Evolutionary conservation across 2,888 invertebrate genomes (phyloP).

Genomic region (Drosophila trichaetosa): DNA sequence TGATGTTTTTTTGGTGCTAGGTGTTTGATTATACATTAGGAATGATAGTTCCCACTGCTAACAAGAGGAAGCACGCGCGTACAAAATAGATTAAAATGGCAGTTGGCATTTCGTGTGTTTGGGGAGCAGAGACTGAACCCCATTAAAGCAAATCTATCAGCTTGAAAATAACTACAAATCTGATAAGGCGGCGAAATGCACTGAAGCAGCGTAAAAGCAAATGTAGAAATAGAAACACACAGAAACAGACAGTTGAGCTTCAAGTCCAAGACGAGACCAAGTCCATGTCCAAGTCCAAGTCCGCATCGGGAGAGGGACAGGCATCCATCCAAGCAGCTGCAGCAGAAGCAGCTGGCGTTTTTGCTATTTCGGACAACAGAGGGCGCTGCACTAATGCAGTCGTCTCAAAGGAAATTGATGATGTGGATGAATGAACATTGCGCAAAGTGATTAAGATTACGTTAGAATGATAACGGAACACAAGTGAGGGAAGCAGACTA

Average conservation of each 20-base stretch:
- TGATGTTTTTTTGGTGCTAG: conserved; percentile 59
- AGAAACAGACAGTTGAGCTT: conserved; percentile 26
- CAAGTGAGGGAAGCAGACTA: conserved; percentile 34
- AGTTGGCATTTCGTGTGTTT: conserved; percentile 24
- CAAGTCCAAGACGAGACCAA: conserved; percentile 32
- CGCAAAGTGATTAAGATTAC: conserved; percentile 84
- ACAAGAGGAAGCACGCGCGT: conserved; percentile 65
- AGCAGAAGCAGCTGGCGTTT: conserved; percentile 1
- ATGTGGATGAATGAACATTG: conserved; percentile 84
- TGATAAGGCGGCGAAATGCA: conserved; percentile 72
- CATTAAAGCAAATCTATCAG: conserved; percentile 65
- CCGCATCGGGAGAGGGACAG: conserved; percentile 29
- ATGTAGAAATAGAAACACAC: conserved; percentile 55
- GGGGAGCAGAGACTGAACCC: conserved; percentile 1
- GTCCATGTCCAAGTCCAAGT: conserved; percentile 12
- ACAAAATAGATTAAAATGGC: conserved; percentile 72
- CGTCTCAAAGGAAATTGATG: conserved; percentile 82
- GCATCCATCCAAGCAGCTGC: conserved; percentile 46
- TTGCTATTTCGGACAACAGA: conserved; percentile 39
- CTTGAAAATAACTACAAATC: conserved; percentile 72
- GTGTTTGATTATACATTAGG: conserved; percentile 24
- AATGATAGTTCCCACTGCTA: conserved; percentile 29
- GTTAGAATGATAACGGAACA: conserved; percentile 75
- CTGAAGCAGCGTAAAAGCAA: conserved; percentile 67
- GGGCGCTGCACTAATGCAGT: conserved; percentile 64